phyloP scores from a whole-genome alignment of 2,113 vertebrate genomes.

The Eptatretus burgeri region DNA sequence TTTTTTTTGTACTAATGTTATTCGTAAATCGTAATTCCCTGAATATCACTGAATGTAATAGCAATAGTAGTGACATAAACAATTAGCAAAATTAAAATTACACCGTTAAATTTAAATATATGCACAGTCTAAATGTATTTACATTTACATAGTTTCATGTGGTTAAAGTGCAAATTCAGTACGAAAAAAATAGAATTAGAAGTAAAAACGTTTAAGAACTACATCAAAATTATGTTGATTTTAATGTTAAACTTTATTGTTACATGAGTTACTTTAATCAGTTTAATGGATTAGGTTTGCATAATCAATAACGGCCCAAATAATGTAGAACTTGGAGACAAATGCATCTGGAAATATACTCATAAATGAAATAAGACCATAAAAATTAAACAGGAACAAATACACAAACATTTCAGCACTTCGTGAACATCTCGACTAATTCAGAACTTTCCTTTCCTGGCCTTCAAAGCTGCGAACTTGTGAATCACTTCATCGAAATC shows the following conservation, averaged over 20 bases:
- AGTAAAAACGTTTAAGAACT: constrained; percentile 2
- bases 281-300: constrained; percentile 2
- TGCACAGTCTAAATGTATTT: constrained; percentile 1
- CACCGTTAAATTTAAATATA: background rate
- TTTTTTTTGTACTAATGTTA: background rate
- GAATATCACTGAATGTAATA: background rate
- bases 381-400: constrained; percentile 4
- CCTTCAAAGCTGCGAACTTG: background rate
- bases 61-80: constrained; percentile 5
- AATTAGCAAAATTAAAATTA: background rate
- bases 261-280: no score
- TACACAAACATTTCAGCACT: constrained; percentile 3
- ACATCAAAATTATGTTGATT: background rate
- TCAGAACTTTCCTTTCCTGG: constrained; percentile 3
- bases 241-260: background rate
- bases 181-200: background rate
- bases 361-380: no score
- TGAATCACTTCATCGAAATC: constrained; percentile 1
- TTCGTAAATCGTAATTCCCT: constrained; percentile 1
- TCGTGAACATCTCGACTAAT: background rate
- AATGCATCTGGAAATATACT: background rate
- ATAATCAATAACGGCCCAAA: no score
- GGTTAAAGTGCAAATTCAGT: constrained; percentile 1
- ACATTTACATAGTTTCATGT: no score
- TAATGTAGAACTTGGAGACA: constrained; percentile 1